Evolutionary conservation across 1,140 invertebrate genomes (phyloP).

Genomic region (Dendrolimus kikuchii): DNA sequence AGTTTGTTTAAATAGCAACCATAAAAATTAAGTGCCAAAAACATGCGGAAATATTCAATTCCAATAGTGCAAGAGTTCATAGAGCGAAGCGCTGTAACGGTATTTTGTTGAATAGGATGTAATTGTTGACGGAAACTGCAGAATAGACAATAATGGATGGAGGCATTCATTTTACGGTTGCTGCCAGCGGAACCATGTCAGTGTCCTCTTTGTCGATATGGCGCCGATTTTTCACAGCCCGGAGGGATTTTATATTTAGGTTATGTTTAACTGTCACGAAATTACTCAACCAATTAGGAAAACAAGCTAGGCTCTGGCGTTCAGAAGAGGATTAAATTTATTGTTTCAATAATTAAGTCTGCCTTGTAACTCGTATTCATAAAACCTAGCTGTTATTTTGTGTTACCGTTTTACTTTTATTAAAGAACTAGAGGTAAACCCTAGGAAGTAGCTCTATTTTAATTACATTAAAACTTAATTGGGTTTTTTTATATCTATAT

Average conservation of each 20-base stretch:
- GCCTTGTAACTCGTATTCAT: no score
- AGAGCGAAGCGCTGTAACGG: constrained; percentile 29
- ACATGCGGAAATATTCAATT: neutral
- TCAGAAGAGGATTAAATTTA: neutral
- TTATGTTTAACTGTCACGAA: neutral
- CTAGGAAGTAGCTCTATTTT: no score
- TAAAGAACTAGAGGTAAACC: no score
- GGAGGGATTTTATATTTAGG: neutral
- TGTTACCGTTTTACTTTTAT: no score
- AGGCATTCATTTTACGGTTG: constrained; percentile 49
- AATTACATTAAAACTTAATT: no score
- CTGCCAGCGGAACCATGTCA: constrained; percentile 48
- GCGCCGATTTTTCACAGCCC: neutral
- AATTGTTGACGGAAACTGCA: constrained; percentile 37
- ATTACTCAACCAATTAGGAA: neutral
- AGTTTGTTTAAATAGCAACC: no score
- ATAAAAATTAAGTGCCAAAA: no score
- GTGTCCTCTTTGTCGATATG: constrained; percentile 26
- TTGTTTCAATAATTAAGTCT: no score
- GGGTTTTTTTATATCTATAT: no score
- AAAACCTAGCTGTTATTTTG: no score
- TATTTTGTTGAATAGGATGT: constrained; percentile 29
- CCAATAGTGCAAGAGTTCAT: neutral
- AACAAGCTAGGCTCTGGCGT: neutral
- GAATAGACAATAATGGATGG: constrained; percentile 36